Evolutionary conservation across 2,797 vertebrate genomes (phyloP).

Genomic region (Argyrosomus regius): DNA sequence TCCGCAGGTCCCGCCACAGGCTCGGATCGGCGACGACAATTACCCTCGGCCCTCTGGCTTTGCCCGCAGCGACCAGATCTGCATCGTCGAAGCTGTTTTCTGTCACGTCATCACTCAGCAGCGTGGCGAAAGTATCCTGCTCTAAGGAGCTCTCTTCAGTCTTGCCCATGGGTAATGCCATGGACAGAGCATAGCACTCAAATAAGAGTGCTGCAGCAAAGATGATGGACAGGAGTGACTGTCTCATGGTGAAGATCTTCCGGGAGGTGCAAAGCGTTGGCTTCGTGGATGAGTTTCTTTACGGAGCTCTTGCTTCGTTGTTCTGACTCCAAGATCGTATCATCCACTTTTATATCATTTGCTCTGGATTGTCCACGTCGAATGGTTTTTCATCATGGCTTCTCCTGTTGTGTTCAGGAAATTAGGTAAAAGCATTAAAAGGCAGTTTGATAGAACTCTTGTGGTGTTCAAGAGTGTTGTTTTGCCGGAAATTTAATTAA

Average conservation of each 20-base stretch:
- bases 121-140: constrained; percentile 68
- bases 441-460: constrained; percentile 53
- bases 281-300: constrained; percentile 23
- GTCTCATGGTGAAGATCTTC: constrained; percentile 81
- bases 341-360: constrained; percentile 79
- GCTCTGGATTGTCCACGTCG: constrained; percentile 57
- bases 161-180: constrained; percentile 68
- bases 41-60: constrained; percentile 62
- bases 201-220: constrained; percentile 75
- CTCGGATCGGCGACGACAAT: constrained; percentile 77
- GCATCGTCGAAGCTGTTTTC: constrained; percentile 58
- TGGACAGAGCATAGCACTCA: constrained; percentile 55
- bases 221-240: constrained; percentile 65
- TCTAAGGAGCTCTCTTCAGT: constrained; percentile 74
- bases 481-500: constrained; percentile 76
- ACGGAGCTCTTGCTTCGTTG: constrained; percentile 28
- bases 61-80: constrained; percentile 18
- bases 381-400: constrained; percentile 25
- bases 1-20: constrained; percentile 77
- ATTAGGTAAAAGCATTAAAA: constrained; percentile 61
- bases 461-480: constrained; percentile 78
- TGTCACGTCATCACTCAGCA: constrained; percentile 66
- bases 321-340: constrained; percentile 34
- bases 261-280: constrained; percentile 7
- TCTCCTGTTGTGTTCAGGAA: constrained; percentile 60